Percentiles rank a stretch among this genome's conserved stretches.
These are phyloP conservation scores for Prietella phreatophila DNA, from an alignment of 2,113 vertebrate species.

Conservation along the genomic window DNA sequence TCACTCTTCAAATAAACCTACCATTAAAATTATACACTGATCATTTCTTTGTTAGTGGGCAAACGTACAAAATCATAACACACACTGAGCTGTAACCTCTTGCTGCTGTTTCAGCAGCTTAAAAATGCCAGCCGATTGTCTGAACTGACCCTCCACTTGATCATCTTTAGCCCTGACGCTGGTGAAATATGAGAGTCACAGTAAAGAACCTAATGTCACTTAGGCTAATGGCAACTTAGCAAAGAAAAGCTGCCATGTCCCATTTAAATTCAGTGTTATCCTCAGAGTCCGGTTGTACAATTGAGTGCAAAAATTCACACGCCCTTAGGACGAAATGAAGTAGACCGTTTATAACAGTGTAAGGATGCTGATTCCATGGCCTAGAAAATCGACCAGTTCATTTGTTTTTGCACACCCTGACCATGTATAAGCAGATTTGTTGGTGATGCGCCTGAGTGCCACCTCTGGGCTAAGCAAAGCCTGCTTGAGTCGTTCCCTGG, in stretches of 20 bases:
- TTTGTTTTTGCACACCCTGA: conserved; percentile 15
- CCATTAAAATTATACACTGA: too few relatives aligned
- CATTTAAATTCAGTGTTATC: background rate
- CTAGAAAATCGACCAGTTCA: background rate
- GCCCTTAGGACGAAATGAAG: background rate
- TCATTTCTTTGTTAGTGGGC: too few relatives aligned
- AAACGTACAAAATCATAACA: too few relatives aligned
- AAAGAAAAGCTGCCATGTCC: background rate
- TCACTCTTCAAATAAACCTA: too few relatives aligned
- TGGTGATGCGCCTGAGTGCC: conserved; percentile 4
- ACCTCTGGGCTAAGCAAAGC: background rate
- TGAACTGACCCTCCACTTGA: background rate
- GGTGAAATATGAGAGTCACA: background rate
- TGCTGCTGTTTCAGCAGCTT: background rate
- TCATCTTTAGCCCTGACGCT: background rate
- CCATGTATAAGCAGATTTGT: conserved; percentile 27
- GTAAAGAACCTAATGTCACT: background rate
- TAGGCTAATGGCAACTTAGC: background rate
- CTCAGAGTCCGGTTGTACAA: background rate
- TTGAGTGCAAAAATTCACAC: background rate
- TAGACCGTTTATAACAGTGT: background rate
- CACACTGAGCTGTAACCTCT: conserved; percentile 17
- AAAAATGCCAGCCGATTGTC: background rate
- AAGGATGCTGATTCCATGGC: background rate
- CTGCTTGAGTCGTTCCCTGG: background rate